Evolutionary conservation across 2,888 invertebrate species (phyloP), one percentile per base, ranked within the genome.

Genomic region (Cotesia congregata): DNA sequence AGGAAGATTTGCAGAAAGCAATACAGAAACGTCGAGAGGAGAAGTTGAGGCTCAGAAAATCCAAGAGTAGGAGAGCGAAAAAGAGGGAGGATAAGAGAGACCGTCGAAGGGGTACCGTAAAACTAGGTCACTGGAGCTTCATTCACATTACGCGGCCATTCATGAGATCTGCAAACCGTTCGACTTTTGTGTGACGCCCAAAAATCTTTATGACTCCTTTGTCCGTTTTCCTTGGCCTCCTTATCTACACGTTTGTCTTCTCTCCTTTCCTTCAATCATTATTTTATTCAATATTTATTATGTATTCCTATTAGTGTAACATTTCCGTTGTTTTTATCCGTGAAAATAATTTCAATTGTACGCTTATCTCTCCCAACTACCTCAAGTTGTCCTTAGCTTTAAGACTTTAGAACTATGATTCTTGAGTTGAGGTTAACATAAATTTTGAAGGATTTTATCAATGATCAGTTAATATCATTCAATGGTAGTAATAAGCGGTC

Each of bases 141-240:
- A 89, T 89, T 89, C 88, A 89, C 88, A 88, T 89, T 89, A 88
- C 88, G 86, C 87, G 88, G 85, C 88, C 88, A 89, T 89, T 89
- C 88, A 89, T 89, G 88, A 89, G 88, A 88, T 88, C 86, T 86
- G 85, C 86, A 85, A 87, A 87, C 86, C 85, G 85, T 86, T 86
- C 85, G 85, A 85, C 84, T 88, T 85, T 85, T 84, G 82, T 80
- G 75, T 67, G 76, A 76, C 77, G 75, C 60, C 77, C 75, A 72
- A 74, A 75, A 75, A 67, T 72, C 67, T 80, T 78, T 70, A 74
- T 78, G 6, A 41, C 73, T 65, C 50, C 30, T 30, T 72, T 9
- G 1, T 41, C 50, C 61, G 60, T 59, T 72, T 64, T 75, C 50
- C 64, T 38, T 70, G 65, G 64, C 61, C 70, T 15, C 60, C 38